Base-by-base conservation (phyloP, 2,888 invertebrate species). In the Ceriagrion tenellum region DNA sequence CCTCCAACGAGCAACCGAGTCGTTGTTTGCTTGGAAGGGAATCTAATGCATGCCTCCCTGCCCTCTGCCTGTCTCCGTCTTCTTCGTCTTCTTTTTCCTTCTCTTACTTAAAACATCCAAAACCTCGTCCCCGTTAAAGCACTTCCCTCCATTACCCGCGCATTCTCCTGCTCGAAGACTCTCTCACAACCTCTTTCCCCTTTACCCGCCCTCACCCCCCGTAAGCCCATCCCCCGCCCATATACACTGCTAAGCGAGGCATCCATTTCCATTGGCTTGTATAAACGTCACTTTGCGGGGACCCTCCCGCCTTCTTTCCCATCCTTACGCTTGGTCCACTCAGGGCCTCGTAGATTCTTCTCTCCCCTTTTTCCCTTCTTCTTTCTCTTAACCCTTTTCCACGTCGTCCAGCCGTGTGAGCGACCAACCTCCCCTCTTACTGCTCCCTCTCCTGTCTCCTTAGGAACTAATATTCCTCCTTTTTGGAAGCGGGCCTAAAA, bases 381-480 rank as follows among this genome's bases (percentile, higher is more conserved):
- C 35, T 10, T 2, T 3, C 40, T 2, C 35, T 88, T n/a, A 35
- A 1, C 12, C 88, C n/a, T n/a, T 47, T 8, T 88, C 88, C 40
- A 26, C 59, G 16, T 47, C 47, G 47, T 47, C 47, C 47, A 47
- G 47, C 47, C 47, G 8, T 59, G 69, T 12, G 69, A n/a, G 69
- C 69, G n/a, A 47, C n/a, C 35, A 26, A 16, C 47, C 88, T 26
- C 40, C 55, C 55, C 26, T 47, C 47, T 47, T 47, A 47, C 47
- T 47, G 4, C 8, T 47, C 47, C 47, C 47, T 47, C 8, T 8
- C 47, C 47, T 47, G 47, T 26, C 40, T 89, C 55, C 26, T 55
- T 55, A 55, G n/a, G 55, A 55, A 89, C 55, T 55, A 89, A 89
- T 47, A 89, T 89, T 89, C 89, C 89, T 89, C 89, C 89, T 55